Evolutionary conservation across 2,797 vertebrate genomes (phyloP).

Genomic region (Varecia variegata): DNA sequence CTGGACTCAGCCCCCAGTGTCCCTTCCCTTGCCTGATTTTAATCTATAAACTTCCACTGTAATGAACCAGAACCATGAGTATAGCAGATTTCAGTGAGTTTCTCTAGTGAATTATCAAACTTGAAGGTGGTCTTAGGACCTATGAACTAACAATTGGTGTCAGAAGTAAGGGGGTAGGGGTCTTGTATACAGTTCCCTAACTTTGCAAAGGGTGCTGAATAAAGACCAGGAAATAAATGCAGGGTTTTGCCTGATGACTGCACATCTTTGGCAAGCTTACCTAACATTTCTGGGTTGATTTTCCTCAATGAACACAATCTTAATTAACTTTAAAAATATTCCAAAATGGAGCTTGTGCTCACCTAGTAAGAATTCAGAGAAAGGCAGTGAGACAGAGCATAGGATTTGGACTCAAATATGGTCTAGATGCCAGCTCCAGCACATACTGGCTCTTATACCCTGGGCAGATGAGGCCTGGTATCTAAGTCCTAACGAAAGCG

Average conservation of each 20-base stretch:
- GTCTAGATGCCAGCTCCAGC: not conserved
- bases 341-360: not conserved
- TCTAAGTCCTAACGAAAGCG: not conserved
- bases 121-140: not conserved
- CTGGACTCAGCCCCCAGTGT: accelerated
- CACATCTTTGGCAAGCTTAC: not conserved
- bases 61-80: not conserved
- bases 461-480: not conserved
- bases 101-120: not conserved
- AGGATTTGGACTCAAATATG: not conserved
- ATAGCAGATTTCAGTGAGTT: not conserved
- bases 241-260: not conserved
- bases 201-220: not conserved
- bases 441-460: not conserved
- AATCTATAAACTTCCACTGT: not conserved
- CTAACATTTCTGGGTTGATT: not conserved
- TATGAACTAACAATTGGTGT: not conserved
- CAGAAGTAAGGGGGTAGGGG: not conserved
- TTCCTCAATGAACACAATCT: not conserved
- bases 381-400: not conserved
- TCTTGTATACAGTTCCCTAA: not conserved
- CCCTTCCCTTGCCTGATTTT: not conserved
- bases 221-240: not conserved
- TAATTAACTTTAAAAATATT: not conserved
- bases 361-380: not conserved